Evolutionary conservation across 2,797 vertebrate species (phyloP), one percentile per base, ranked within the genome.

Genomic region (Pachyuromys duprasi): DNA sequence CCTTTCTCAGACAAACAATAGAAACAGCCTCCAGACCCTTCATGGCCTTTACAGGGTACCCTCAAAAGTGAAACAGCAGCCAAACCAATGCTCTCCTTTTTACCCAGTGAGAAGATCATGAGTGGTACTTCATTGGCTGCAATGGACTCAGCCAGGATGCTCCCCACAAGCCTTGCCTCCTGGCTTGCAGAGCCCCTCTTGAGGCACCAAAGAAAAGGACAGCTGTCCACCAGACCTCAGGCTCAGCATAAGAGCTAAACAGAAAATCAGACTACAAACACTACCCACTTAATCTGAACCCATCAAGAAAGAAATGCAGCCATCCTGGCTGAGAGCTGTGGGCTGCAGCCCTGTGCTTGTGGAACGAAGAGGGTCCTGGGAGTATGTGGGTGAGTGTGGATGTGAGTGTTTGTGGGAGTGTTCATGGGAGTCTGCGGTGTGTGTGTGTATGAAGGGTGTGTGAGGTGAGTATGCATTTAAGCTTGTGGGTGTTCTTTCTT

Each of bases 281-380:
- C 14, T 1, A 0, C 33, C n/a, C 42, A 18, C 69, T 78, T 42
- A 55, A 31, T 14, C 14, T 13, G 60, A 69, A 18, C 76, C 80
- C 67, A 39, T 74, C 18, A 3, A 24, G 91, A 39, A 62, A 26
- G 76, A 31, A 18, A 5, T 20, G 1, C 17, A 4, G 28, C 63
- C 12, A 0, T 24, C 20, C 6, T 11, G 8, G 15, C 31, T 12
- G 6, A 0, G 0, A n/a, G 49, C 49, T 12, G 8, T 86, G 84
- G 82, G 24, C n/a, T 39, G 33, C 45, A 17, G 20, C 13, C 24
- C 1, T 0, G 31, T 78, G 89, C 49, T 60, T 45, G 53, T 17
- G 57, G 39, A 63, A 31, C 11, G 22, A 36, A 28, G 76, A 53
- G 22, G 22, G 45, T 65, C 5, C 57, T 60, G 39, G 55, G 33